Conservation (phyloP, 2,113 vertebrate genomes). For the Semnornis frantzii region DNA sequence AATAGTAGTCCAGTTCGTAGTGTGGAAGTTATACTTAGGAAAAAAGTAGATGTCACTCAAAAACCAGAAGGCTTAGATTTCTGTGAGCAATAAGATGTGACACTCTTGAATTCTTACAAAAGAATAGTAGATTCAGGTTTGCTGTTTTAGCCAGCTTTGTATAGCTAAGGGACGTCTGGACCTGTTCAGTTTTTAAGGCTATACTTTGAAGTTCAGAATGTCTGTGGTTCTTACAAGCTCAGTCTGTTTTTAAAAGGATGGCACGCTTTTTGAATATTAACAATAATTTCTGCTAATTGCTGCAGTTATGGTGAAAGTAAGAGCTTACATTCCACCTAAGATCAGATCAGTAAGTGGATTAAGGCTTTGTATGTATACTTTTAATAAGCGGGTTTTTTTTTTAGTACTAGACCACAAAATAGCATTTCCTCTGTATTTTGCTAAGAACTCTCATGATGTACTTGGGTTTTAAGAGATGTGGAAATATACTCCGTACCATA, state of each 20-base stretch:
- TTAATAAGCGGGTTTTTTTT: background rate
- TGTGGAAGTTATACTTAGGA: background rate
- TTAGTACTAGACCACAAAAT: background rate
- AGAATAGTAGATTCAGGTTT: background rate
- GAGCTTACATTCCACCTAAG: background rate
- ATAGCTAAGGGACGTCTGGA: background rate
- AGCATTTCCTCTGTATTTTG: background rate
- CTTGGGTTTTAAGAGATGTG: background rate
- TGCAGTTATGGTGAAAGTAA: background rate
- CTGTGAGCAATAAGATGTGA: background rate
- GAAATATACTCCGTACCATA: background rate
- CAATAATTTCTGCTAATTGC: background rate
- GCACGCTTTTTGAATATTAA: background rate
- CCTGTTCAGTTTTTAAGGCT: background rate
- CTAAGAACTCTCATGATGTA: background rate
- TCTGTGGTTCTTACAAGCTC: background rate
- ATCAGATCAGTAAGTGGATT: background rate
- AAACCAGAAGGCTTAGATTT: background rate
- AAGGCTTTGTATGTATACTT: background rate
- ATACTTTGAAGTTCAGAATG: background rate
- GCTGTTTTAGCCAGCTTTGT: background rate
- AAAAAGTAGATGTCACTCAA: background rate
- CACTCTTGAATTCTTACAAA: background rate
- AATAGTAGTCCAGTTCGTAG: background rate
- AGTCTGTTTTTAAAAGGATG: background rate